Conservation (phyloP, 2,888 invertebrate genomes). For the Petrolisthes manimaculis region DNA sequence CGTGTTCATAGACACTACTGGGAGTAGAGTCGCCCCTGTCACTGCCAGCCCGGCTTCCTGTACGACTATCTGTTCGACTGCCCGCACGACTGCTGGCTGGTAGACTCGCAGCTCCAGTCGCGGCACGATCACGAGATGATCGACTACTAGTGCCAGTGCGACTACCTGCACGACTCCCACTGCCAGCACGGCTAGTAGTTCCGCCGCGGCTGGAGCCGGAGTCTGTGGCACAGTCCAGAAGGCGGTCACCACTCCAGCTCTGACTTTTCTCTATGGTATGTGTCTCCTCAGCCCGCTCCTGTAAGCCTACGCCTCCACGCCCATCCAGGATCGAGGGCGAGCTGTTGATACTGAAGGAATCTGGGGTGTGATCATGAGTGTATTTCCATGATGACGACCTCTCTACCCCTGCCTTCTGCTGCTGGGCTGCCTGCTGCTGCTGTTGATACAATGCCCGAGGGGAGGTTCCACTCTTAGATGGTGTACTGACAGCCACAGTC, state of each 20-base stretch:
- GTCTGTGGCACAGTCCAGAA: constrained; percentile 62
- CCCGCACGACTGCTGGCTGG: constrained; percentile 49
- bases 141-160: constrained; percentile 53
- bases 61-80: constrained; percentile 43
- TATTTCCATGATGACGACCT: constrained; percentile 61
- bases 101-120: constrained; percentile 38
- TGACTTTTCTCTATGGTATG: constrained; percentile 65
- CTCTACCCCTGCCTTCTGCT: constrained; percentile 52
- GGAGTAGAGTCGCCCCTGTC: constrained; percentile 64
- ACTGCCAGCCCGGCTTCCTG: constrained; percentile 51
- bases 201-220: constrained; percentile 64
- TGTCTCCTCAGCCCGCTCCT: constrained; percentile 34
- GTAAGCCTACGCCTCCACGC: constrained; percentile 36
- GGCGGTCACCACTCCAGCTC: constrained; percentile 65
- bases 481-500: constrained; percentile 41
- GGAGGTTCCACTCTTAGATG: constrained; percentile 32
- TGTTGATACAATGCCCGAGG: constrained; percentile 34
- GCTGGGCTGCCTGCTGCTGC: constrained; percentile 35
- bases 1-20: constrained; percentile 63
- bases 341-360: constrained; percentile 61
- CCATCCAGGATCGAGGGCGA: constrained; percentile 65
- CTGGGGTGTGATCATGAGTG: constrained; percentile 58
- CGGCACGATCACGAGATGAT: constrained; percentile 46
- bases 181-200: constrained; percentile 60
- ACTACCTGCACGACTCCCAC: constrained; percentile 57